phyloP scores from a whole-genome alignment of 64 coral and sea anemone species.

The Montipora efflorescens region DNA sequence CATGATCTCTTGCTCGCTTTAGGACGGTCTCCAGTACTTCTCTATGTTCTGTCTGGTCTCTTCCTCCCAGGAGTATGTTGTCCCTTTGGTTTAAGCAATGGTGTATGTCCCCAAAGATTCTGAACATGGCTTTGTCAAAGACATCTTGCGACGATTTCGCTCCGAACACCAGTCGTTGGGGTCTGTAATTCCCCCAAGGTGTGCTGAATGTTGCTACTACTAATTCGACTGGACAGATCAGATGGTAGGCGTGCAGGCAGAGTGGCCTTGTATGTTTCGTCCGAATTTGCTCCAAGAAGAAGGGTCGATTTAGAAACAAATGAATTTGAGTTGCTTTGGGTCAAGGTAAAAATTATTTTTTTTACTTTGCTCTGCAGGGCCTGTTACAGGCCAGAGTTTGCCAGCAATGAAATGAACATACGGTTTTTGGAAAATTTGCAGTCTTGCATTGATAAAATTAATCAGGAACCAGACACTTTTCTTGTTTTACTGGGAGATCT shows the following conservation, averaged over 20 bases:
- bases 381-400: not conserved
- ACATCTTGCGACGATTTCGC: no score
- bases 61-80: conserved; percentile 64
- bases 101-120: conserved; percentile 58
- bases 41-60: conserved; percentile 34
- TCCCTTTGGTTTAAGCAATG: conserved; percentile 50
- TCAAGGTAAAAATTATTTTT: conserved; percentile 15
- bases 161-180: no score
- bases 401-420: conserved; percentile 3
- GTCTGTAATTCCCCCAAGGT: no score
- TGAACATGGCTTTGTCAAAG: not conserved
- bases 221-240: not conserved
- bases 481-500: conserved; percentile 49
- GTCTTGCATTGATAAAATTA: not conserved
- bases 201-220: no score
- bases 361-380: not conserved
- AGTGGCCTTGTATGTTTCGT: not conserved
- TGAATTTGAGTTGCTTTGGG: conserved; percentile 58
- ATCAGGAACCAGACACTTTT: not conserved
- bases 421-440: conserved; percentile 49
- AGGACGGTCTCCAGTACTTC: conserved; percentile 54
- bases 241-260: not conserved
- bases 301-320: conserved; percentile 17
- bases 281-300: conserved; percentile 9
- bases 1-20: conserved; percentile 65